Conservation (phyloP, 2,888 invertebrate species). For the Ichneumoninae sp. region DNA sequence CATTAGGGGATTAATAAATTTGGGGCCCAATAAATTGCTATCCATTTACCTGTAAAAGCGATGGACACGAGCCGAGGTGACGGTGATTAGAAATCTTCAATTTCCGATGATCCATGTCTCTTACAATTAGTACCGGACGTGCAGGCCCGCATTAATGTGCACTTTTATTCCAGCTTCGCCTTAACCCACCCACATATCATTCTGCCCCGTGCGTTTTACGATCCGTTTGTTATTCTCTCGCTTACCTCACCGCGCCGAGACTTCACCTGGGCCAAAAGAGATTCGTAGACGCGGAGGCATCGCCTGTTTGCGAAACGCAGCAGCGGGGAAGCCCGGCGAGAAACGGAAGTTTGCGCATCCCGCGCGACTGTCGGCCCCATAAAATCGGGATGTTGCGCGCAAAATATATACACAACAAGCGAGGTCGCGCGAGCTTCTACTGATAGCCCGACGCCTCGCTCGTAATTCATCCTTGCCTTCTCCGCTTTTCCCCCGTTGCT, state of each 20-base stretch:
- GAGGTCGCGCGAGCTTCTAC: conserved; percentile 70
- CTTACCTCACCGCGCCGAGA: conserved; percentile 25
- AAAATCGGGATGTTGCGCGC: conserved; percentile 84
- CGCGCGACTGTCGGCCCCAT: conserved; percentile 76
- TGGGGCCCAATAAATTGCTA: no score
- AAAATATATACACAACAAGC: conserved; percentile 81
- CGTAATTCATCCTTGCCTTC: conserved; percentile 81
- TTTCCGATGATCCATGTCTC: background rate
- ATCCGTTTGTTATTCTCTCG: conserved; percentile 40
- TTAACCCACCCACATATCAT: conserved; percentile 36
- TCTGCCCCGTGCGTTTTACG: conserved; percentile 35
- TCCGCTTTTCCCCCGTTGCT: conserved; percentile 59
- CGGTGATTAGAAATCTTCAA: no score
- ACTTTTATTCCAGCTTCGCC: background rate
- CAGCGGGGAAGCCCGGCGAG: conserved; percentile 59
- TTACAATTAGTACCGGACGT: background rate
- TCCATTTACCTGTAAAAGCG: no score
- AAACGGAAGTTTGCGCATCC: conserved; percentile 67
- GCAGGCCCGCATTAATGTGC: background rate
- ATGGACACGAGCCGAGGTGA: no score
- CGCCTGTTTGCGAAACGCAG: conserved; percentile 43
- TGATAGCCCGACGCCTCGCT: conserved; percentile 80
- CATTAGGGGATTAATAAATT: no score
- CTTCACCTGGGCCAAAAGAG: conserved; percentile 45
- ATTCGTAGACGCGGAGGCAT: conserved; percentile 31